Evolutionary conservation across 1,140 invertebrate genomes (phyloP).

Genomic region (Cyphomyrmex costatus): DNA sequence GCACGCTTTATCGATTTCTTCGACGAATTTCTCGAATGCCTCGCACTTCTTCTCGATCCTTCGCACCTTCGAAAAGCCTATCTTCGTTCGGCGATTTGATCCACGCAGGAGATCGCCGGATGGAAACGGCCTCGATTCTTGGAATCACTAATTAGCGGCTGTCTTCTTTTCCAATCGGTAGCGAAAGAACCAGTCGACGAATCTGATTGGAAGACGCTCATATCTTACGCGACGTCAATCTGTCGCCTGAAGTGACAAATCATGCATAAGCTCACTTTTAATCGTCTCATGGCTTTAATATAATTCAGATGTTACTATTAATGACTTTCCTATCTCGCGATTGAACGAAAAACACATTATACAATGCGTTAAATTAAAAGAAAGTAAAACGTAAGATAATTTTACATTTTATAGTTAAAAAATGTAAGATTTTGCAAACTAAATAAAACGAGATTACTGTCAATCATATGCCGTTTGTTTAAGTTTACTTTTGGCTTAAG

Average conservation of each 20-base stretch:
- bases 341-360: not conserved
- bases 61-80: constrained; percentile 69
- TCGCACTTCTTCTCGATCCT: constrained; percentile 67
- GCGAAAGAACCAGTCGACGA: constrained; percentile 56
- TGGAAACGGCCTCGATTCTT: constrained; percentile 72
- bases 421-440: not conserved
- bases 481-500: not conserved
- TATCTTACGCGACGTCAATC: constrained; percentile 32
- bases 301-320: constrained; percentile 13
- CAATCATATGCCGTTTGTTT: too few relatives aligned
- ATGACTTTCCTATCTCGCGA: not conserved
- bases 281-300: not conserved
- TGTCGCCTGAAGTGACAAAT: constrained; percentile 53
- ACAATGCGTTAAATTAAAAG: not conserved
- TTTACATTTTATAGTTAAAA: not conserved
- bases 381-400: not conserved
- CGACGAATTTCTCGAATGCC: constrained; percentile 74
- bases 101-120: constrained; percentile 59
- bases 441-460: not conserved
- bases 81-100: constrained; percentile 69
- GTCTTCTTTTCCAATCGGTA: constrained; percentile 71
- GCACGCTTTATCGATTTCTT: constrained; percentile 74
- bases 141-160: constrained; percentile 77
- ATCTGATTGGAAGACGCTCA: constrained; percentile 58
- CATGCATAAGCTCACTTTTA: constrained; percentile 41